A percentile compares a stretch with the other conserved stretches of the same genome.
These are phyloP conservation scores for Babylonia areolata DNA, from an alignment of 1,140 invertebrate species.

Conservation along the genomic window DNA sequence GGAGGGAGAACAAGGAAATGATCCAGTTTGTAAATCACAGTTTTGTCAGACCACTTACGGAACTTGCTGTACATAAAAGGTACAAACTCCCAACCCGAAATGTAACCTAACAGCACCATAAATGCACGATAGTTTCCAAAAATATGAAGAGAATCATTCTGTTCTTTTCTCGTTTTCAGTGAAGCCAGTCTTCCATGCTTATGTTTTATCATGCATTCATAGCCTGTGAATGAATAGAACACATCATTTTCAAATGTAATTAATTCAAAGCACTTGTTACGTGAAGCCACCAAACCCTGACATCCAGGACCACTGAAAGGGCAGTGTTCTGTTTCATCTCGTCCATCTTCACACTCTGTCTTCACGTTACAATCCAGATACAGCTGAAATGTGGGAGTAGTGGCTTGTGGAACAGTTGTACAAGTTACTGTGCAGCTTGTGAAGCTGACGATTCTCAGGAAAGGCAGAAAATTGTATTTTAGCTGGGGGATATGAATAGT, in stretches of 20 bases:
- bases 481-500: too few relatives aligned
- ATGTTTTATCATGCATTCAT: too few relatives aligned
- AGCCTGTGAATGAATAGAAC: not conserved
- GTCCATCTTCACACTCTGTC: not conserved
- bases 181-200: not conserved
- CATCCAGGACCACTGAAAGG: constrained; percentile 17
- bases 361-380: constrained; percentile 25
- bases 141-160: not conserved
- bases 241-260: not conserved
- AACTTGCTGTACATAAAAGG: too few relatives aligned
- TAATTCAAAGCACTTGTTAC: not conserved
- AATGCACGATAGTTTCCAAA: not conserved
- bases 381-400: not conserved
- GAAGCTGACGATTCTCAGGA: not conserved
- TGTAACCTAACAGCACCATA: too few relatives aligned
- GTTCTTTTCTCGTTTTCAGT: not conserved
- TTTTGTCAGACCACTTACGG: too few relatives aligned
- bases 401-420: not conserved
- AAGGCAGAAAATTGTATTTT: not conserved
- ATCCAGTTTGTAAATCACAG: too few relatives aligned
- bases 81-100: too few relatives aligned
- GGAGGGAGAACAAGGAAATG: too few relatives aligned
- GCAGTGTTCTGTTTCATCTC: constrained; percentile 14
- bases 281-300: constrained; percentile 1
- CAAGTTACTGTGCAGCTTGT: not conserved